Percentiles rank a stretch among this genome's conserved stretches.
Conservation (phyloP, 2,113 vertebrate genomes). For the Macroglossus sobrinus region DNA sequence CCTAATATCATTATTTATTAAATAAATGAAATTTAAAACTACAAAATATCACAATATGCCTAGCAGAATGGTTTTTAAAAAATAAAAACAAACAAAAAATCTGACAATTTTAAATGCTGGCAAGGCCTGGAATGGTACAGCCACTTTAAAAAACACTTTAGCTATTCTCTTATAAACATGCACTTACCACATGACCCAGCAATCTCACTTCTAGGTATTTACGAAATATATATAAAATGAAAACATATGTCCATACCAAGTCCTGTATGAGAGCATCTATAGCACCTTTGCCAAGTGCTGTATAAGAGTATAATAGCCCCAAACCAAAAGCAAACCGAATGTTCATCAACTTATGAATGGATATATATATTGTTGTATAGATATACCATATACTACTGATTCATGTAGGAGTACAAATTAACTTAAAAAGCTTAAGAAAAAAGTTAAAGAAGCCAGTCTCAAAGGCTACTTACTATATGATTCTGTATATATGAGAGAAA, state of each 20-base stretch:
- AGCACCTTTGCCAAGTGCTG: neutral
- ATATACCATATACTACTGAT: neutral
- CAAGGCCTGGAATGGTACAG: neutral
- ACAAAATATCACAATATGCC: neutral
- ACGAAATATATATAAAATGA: neutral
- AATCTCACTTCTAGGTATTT: neutral
- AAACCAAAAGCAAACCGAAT: neutral
- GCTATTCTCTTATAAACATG: neutral
- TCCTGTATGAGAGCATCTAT: neutral
- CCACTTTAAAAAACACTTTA: neutral
- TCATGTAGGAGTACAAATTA: neutral
- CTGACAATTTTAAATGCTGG: neutral
- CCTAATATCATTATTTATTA: neutral
- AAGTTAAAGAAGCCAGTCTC: neutral
- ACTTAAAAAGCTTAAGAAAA: neutral
- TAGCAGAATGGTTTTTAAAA: neutral
- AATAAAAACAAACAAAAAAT: neutral
- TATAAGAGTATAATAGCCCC: neutral
- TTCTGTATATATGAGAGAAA: neutral
- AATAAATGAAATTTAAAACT: constrained; percentile 16
- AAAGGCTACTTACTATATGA: neutral
- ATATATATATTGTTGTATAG: neutral
- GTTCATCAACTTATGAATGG: neutral
- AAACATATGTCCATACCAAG: neutral
- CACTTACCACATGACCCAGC: neutral